These are phyloP conservation scores for Drosophila buzzatii DNA, from an alignment of 2,888 invertebrate genomes.

Conservation along the genomic window DNA sequence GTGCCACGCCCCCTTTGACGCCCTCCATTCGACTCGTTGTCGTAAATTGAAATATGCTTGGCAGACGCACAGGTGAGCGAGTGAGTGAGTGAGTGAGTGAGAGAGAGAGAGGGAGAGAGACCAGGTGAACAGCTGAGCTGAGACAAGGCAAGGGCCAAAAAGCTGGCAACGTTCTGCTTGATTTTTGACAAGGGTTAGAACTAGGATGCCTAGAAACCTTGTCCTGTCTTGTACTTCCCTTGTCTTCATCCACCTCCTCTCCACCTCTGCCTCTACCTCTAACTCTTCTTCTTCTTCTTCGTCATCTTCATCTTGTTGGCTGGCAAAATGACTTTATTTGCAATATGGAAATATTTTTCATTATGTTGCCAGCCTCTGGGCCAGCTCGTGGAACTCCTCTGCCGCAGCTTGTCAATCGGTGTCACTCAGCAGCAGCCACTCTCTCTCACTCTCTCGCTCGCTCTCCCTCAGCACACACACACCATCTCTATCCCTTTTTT, in stretches of 20 bases:
- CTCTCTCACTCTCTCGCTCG: background rate
- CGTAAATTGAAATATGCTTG: conserved; percentile 62
- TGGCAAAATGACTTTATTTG: conserved; percentile 77
- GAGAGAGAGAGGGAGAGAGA: background rate
- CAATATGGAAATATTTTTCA: conserved; percentile 80
- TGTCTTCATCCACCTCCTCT: background rate
- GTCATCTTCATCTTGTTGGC: conserved; percentile 7
- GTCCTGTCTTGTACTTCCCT: conserved; percentile 22
- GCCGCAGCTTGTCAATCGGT: conserved; percentile 62
- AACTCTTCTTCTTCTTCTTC: background rate
- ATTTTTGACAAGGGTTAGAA: conserved; percentile 64
- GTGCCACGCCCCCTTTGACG: conserved; percentile 1
- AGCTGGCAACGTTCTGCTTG: conserved; percentile 43
- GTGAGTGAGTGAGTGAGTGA: conserved; percentile 5
- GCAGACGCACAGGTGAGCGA: conserved; percentile 35
- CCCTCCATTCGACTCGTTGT: conserved; percentile 10
- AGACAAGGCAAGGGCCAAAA: conserved; percentile 12
- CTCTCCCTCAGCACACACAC: background rate
- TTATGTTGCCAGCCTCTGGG: conserved; percentile 46
- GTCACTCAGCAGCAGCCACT: conserved; percentile 62
- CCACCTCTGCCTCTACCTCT: background rate
- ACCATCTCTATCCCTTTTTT: no score
- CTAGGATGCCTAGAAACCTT: conserved; percentile 19
- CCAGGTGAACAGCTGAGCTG: conserved; percentile 12
- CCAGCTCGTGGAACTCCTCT: conserved; percentile 13